Base-by-base conservation (phyloP, 2,113 vertebrate genomes). In the Delphinus delphis region DNA sequence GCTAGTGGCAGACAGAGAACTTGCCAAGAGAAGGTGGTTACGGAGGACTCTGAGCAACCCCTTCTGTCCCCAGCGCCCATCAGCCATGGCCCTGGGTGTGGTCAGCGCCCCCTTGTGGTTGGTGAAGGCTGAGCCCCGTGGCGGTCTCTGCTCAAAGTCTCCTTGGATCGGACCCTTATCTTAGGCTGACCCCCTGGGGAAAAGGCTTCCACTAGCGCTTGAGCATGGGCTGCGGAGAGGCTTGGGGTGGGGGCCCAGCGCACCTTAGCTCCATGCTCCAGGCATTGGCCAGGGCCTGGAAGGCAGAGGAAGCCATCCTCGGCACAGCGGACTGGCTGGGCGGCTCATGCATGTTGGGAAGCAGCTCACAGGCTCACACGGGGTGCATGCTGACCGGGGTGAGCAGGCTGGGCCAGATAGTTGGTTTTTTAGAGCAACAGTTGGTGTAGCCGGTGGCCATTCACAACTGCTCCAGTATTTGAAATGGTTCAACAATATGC, bases 401-500 rank as follows among this genome's bases (percentile, higher is more conserved):
- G 97, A 98, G 91, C 95, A 98, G 95, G 97, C 88, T 96, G 95
- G 96, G 97, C 90, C 89, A 91, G 97, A 98, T 98, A 99, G 99
- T 98, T 98, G 36, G 50, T 99, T 98, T 99, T 98, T 98, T 97
- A 99, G 99, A 99, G 99, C 99, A 98, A 99, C 98, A 98, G 97
- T 26, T 87, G 92, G 62, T 88, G 36, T 76, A 89, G 88, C 36
- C 62, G 50, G 60, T 88, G 92, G 89, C 76, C 84, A 84, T 63
- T 86, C 74, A 73, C 92, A 88, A 55, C 87, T 77, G 83, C 92
- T 63, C 70, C 50, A 92, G 65, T 58, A 38, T 71, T 86, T 80
- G 83, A 91, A 96, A 80, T 65, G 71, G 77, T 83, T 93, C 71
- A 87, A 70, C 80, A 96, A 97, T 77, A 68, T 18, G 23, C 11